Percentiles rank a stretch among this genome's conserved stretches.
Evolutionary conservation across 2,113 vertebrate genomes (phyloP).

Genomic region (Rafetus swinhoei): DNA sequence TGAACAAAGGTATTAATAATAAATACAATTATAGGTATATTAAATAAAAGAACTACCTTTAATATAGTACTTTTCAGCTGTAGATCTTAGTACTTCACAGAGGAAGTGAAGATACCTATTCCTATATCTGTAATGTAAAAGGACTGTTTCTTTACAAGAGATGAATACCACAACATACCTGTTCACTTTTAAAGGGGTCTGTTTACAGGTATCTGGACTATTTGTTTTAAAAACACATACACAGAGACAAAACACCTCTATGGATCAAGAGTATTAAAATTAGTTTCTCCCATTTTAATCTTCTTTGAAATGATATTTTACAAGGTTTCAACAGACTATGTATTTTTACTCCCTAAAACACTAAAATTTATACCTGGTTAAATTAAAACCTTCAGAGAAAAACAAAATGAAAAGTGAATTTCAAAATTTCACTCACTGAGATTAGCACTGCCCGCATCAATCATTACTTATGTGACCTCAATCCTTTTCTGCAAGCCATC

Average conservation of each 20-base stretch:
- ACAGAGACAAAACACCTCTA: too few relatives aligned
- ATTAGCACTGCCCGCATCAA: background rate
- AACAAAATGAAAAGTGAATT: background rate
- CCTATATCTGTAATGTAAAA: background rate
- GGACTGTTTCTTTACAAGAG: background rate
- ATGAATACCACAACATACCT: background rate
- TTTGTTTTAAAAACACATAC: background rate
- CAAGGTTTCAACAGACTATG: background rate
- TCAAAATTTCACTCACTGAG: background rate
- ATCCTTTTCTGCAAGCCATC: background rate
- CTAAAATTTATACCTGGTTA: background rate
- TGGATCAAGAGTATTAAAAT: background rate
- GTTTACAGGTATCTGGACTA: background rate
- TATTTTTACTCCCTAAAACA: background rate
- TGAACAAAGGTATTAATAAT: background rate
- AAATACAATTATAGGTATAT: background rate
- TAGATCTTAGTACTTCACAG: background rate
- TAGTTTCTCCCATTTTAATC: background rate
- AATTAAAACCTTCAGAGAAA: background rate
- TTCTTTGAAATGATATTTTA: background rate
- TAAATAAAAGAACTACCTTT: background rate
- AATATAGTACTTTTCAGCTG: rapidly evolving
- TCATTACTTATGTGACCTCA: background rate
- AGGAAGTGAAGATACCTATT: background rate
- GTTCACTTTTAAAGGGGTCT: background rate